Conservation (phyloP, 2,113 vertebrate genomes). For the Beaufortia kweichowensis region DNA sequence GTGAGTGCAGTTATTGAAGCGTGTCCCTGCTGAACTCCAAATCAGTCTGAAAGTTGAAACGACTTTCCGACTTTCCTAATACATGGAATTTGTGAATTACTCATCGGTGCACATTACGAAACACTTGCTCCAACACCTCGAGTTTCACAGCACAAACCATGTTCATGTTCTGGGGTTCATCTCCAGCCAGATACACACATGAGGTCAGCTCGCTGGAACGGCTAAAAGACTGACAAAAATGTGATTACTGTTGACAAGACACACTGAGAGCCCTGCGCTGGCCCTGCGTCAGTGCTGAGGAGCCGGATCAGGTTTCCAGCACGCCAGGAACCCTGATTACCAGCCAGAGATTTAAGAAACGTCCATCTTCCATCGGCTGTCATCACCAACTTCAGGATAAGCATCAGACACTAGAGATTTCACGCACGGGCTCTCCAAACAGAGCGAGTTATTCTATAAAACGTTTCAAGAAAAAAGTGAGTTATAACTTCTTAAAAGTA, state of each 20-base stretch:
- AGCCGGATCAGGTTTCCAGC: constrained; percentile 5
- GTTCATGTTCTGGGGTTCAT: neutral
- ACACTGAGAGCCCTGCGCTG: constrained; percentile 14
- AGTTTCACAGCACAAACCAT: constrained; percentile 16
- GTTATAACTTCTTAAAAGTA: too few relatives aligned
- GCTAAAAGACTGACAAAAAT: constrained; percentile 27
- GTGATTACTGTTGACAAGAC: constrained; percentile 51
- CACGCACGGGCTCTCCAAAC: neutral
- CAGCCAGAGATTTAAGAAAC: neutral
- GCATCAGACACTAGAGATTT: constrained; percentile 32
- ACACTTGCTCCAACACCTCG: neutral
- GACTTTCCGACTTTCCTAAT: too few relatives aligned
- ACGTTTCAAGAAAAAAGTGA: too few relatives aligned
- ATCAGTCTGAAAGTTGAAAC: constrained; percentile 2
- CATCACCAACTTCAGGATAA: constrained; percentile 16
- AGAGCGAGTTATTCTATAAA: neutral
- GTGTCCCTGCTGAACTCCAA: constrained; percentile 27
- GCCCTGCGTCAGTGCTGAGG: neutral
- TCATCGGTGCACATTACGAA: neutral
- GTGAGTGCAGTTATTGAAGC: constrained; percentile 20
- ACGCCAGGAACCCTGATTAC: constrained; percentile 25
- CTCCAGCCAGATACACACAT: constrained; percentile 30
- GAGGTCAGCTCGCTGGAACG: constrained; percentile 11
- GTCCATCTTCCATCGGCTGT: constrained; percentile 12
- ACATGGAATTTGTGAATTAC: too few relatives aligned